phyloP scores from a whole-genome alignment of 2,888 invertebrate genomes.

The Netelia virgata region DNA sequence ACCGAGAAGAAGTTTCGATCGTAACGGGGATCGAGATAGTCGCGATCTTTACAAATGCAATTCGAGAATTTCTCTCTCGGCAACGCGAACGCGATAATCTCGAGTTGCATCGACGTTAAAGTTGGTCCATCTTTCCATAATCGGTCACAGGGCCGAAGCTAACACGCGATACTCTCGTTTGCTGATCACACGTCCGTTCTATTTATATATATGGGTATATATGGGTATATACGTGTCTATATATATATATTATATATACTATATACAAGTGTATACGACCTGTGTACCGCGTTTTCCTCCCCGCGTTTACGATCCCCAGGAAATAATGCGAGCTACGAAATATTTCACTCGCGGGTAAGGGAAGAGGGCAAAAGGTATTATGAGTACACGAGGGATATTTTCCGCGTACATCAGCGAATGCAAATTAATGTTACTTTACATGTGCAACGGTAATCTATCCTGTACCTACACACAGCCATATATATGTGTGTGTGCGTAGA shows the following conservation, averaged over 20 bases:
- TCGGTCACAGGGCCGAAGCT: conserved; percentile 23
- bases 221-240: no score
- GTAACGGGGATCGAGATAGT: not conserved
- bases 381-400: conserved; percentile 12
- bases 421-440: conserved; percentile 47
- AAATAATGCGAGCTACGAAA: conserved; percentile 24
- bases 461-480: not conserved
- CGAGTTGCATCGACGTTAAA: conserved; percentile 38
- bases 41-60: conserved; percentile 11
- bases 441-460: conserved; percentile 31
- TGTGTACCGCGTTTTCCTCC: conserved; percentile 1
- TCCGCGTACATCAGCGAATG: conserved; percentile 27
- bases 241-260: not conserved
- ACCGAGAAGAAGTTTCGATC: conserved; percentile 18
- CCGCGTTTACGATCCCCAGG: conserved; percentile 6
- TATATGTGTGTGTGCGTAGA: not conserved
- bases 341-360: conserved; percentile 21
- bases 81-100: conserved; percentile 32
- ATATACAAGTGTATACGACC: not conserved
- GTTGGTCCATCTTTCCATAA: conserved; percentile 42
- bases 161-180: conserved; percentile 64
- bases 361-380: conserved; percentile 5
- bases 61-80: conserved; percentile 26
- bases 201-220: not conserved
- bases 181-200: conserved; percentile 25